Evolutionary conservation across 2,113 vertebrate species (phyloP), one percentile per base, ranked within the genome.

Genomic region (Aphelocoma coerulescens): DNA sequence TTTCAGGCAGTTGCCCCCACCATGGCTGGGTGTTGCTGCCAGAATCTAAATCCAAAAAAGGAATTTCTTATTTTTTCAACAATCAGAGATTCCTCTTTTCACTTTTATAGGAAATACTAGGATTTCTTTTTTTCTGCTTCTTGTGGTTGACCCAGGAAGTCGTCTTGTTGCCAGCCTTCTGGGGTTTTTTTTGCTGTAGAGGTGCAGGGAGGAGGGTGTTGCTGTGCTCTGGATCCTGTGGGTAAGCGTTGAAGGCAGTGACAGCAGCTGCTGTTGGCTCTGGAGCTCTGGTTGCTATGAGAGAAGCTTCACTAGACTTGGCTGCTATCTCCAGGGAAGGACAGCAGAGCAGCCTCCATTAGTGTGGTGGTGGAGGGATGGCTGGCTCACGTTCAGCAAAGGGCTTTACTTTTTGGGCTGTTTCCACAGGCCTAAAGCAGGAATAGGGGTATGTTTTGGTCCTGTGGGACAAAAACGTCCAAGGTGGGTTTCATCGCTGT

Each of bases 281-380:
- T 95, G 96, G 97, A 98, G 97, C 98, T 97, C 97, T 97, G 97
- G 98, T 98, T 98, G 98, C 98, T 98, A 98, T 97, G 98, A 98
- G 98, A 98, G 97, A 98, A 98, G 98, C 98, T 98, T 98, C 97
- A 98, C 97, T 98, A 97, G 98, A 97, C 97, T 97, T 98, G 98
- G 98, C 98, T 97, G 98, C 97, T 94, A 97, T 98, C 98, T 98
- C 98, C 96, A 98, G 98, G 98, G 98, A 98, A 96, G 97, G 98
- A 97, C 97, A 98, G 98, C 97, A 98, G 97, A 96, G 96, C 97
- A 97, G 98, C 98, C 97, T 98, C 98, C 98, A 98, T 98, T 98
- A 98, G 97, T 97, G 97, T 97, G 96, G 94, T 95, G 94, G 95
- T 95, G 93, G 96, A 96, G 97, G 96, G 97, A 96, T 97, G 97